phyloP scores from a whole-genome alignment of 2,113 vertebrate species.

The Gulo gulo region DNA sequence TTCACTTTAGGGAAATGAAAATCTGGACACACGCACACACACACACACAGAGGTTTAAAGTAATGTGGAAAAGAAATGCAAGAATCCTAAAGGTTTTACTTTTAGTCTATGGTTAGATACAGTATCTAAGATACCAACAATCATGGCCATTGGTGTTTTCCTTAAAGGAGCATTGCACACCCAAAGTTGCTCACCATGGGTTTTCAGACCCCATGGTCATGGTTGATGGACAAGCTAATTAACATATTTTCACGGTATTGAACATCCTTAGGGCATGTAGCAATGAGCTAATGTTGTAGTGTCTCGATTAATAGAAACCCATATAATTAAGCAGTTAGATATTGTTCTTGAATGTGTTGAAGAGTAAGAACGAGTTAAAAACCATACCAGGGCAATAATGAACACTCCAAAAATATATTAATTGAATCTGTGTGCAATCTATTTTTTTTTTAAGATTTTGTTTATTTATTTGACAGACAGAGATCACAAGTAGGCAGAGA shows the following conservation, averaged over 20 bases:
- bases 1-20: neutral
- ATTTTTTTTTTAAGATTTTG: too few relatives aligned
- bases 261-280: neutral
- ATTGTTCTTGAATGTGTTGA: neutral
- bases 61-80: neutral
- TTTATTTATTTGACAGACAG: too few relatives aligned
- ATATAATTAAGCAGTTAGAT: neutral
- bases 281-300: neutral
- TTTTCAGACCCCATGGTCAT: neutral
- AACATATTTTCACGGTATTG: neutral
- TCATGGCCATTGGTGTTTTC: neutral
- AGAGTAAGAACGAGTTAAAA: neutral
- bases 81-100: neutral
- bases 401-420: neutral
- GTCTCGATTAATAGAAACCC: neutral
- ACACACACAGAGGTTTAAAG: neutral
- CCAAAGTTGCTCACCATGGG: neutral
- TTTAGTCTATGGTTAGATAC: neutral
- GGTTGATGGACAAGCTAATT: slow-evolving; percentile 3
- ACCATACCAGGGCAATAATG: neutral
- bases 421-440: neutral
- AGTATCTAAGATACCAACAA: neutral
- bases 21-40: neutral
- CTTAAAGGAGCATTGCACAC: neutral
- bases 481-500: too few relatives aligned